phyloP scores from a whole-genome alignment of 2,797 vertebrate species.

The Jordanella pulchra region DNA sequence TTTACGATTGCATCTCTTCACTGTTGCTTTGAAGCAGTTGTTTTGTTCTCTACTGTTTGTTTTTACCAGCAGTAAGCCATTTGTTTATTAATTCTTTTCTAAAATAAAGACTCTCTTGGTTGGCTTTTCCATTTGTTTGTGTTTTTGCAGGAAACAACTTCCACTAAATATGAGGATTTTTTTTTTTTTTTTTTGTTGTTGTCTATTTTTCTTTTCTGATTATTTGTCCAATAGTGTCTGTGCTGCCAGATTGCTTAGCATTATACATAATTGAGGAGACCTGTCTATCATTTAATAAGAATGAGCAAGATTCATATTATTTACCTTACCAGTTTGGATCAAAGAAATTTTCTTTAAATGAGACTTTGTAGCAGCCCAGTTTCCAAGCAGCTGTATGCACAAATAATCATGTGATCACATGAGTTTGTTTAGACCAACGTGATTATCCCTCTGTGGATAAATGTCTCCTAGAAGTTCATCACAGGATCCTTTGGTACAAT shows the following conservation, averaged over 20 bases:
- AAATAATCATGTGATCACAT: slow-evolving; percentile 3
- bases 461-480: background rate
- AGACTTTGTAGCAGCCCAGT: background rate
- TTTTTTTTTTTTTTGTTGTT: background rate
- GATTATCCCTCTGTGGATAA: background rate
- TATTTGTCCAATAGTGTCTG: background rate
- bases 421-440: slow-evolving; percentile 3
- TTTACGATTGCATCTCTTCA: background rate
- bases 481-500: background rate
- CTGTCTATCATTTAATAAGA: background rate
- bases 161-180: background rate
- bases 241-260: background rate
- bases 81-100: background rate
- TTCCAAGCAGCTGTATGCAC: background rate
- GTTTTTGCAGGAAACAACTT: background rate
- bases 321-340: too few species aligned
- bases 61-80: background rate
- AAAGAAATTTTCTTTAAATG: background rate
- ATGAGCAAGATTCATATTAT: background rate
- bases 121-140: too few species aligned
- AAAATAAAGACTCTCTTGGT: too few species aligned
- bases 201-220: too few species aligned
- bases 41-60: too few species aligned
- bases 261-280: background rate
- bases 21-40: background rate